Evolutionary conservation across 2,888 invertebrate genomes (phyloP).

Genomic region (Parnassius mnemosyne): DNA sequence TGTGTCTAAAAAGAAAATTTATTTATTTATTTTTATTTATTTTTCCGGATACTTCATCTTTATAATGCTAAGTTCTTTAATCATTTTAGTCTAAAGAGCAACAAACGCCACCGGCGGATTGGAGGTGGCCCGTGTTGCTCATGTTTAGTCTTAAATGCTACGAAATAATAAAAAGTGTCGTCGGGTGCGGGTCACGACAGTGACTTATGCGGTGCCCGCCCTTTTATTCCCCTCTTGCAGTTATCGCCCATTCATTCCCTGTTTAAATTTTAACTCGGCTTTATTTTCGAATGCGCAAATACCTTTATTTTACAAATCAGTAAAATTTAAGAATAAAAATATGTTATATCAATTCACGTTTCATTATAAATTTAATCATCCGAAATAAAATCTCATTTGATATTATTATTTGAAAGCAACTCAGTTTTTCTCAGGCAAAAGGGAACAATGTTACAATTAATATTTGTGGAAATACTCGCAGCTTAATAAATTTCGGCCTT

Average conservation of each 20-base stretch:
- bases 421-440: slow-evolving; percentile 1
- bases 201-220: slow-evolving; percentile 71
- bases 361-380: slow-evolving; percentile 4
- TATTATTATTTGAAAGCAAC: slow-evolving; percentile 5
- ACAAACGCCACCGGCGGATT: no score
- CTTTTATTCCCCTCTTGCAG: slow-evolving; percentile 58
- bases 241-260: slow-evolving; percentile 62
- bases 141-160: slow-evolving; percentile 27
- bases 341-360: background rate
- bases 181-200: slow-evolving; percentile 61
- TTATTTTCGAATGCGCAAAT: slow-evolving; percentile 33
- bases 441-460: slow-evolving; percentile 15
- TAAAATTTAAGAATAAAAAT: background rate
- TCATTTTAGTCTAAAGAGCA: no score
- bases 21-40: no score
- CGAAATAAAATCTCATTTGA: slow-evolving; percentile 2
- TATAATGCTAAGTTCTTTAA: no score
- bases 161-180: slow-evolving; percentile 58
- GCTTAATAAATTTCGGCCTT: slow-evolving; percentile 16
- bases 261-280: slow-evolving; percentile 49
- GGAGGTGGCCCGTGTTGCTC: no score
- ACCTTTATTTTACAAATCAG: slow-evolving; percentile 9
- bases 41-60: no score
- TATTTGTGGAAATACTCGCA: slow-evolving; percentile 14
- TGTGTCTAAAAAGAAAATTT: no score